phyloP scores from a whole-genome alignment of 2,888 invertebrate genomes.

The Phengaris arion region DNA sequence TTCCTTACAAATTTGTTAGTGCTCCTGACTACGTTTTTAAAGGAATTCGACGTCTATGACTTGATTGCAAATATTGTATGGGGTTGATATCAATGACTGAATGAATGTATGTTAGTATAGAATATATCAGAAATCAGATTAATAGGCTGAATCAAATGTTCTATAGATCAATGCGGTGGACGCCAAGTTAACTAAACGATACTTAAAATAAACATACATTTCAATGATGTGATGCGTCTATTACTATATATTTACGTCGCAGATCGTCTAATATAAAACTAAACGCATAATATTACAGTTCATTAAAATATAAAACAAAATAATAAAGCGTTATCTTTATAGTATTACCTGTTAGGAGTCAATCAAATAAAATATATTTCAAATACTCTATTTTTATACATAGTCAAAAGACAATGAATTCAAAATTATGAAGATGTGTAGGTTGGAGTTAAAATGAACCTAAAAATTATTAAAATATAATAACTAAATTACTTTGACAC shows the following conservation, averaged over 20 bases:
- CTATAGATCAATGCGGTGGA: not conserved
- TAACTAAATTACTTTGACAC: not conserved
- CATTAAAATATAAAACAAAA: not conserved
- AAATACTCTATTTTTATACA: constrained; percentile 11
- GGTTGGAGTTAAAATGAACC: not conserved
- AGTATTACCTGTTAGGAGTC: not conserved
- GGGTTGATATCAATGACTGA: too few species aligned
- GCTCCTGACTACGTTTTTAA: too few species aligned
- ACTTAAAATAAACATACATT: constrained; percentile 14
- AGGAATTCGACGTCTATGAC: too few species aligned
- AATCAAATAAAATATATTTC: not conserved
- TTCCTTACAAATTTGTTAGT: too few species aligned
- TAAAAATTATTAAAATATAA: not conserved
- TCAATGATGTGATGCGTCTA: not conserved
- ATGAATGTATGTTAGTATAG: too few species aligned
- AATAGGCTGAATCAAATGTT: too few species aligned
- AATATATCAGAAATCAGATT: too few species aligned
- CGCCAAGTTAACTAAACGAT: not conserved
- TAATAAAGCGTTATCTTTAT: not conserved
- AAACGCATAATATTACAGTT: not conserved
- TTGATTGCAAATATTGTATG: too few species aligned
- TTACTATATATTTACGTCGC: not conserved
- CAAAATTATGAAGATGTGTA: not conserved
- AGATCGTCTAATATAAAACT: not conserved
- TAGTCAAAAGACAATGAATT: not conserved